Percentiles rank a stretch among this genome's conserved stretches.
phyloP scores from a whole-genome alignment of 2,797 vertebrate genomes.

The Premnoplex brunnescens region DNA sequence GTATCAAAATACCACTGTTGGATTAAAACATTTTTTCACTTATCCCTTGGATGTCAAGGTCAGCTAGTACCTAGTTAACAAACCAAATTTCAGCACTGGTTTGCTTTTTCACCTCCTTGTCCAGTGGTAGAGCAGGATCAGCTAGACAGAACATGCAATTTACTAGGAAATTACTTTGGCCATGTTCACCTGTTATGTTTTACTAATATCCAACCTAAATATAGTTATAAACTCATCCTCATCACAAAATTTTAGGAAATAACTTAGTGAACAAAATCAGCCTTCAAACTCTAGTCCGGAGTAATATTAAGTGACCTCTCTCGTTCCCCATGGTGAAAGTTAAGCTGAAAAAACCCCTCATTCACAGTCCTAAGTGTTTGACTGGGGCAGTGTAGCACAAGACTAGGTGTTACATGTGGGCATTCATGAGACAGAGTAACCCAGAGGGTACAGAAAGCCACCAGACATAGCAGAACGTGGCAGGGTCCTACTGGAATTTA shows the following conservation, averaged over 20 bases:
- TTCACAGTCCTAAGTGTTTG: neutral
- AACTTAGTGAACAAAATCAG: neutral
- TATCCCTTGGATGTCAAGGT: neutral
- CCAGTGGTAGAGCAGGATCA: neutral
- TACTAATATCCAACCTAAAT: neutral
- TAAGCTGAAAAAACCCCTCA: neutral
- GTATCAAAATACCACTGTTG: neutral
- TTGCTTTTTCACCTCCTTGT: neutral
- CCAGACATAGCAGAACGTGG: neutral
- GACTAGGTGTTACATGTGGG: neutral
- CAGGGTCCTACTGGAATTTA: neutral
- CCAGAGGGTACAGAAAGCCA: neutral
- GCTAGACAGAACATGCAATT: neutral
- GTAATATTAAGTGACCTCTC: neutral
- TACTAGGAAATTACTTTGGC: neutral
- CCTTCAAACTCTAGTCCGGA: neutral
- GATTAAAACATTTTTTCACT: neutral
- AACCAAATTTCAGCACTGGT: neutral
- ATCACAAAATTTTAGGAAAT: neutral
- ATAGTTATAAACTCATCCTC: neutral
- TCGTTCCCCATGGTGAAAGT: neutral
- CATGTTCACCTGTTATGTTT: neutral
- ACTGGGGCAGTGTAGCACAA: neutral
- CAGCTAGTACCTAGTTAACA: neutral
- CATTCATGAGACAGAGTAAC: neutral